Evolutionary conservation across 2,888 invertebrate species (phyloP), one percentile per base, ranked within the genome.

Genomic region (Anthrax anthrax): DNA sequence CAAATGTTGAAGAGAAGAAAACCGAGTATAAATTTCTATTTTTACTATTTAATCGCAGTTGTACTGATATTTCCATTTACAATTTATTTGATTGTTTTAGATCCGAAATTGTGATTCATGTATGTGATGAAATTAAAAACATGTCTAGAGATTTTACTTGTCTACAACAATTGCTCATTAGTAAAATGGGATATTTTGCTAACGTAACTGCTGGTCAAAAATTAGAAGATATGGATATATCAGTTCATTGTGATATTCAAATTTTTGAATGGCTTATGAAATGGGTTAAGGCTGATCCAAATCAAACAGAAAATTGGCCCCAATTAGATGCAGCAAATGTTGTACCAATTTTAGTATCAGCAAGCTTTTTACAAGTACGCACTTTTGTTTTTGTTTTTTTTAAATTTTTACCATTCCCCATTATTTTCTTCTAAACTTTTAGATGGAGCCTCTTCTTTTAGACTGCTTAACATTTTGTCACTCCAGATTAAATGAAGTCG

Each of bases 181-280:
- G 81, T 45, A 90, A 94, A 70, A 95, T 95, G 92, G 89, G 89
- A 13, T 96, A 95, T 62, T 96, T 95, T 67, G 88, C 88, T 12
- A 86, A 88, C 60, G 86, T 90, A 4, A 87, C 87, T 0, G 79
- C 81, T 16, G 87, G 78, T 58, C 87, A 88, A 61, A 75, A 80
- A 47, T 66, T 89, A 9, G 84, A 86, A 60, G 92, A 94, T 58
- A 90, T 94, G 79, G 94, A 95, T 60, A 95, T 96, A 55, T 92
- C 92, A 0, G 95, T 96, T 1, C 95, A 95, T 63, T 96, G 95
- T 63, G 95, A 96, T 68, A 84, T 96, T 47, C 77, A 85, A 63
- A 91, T 95, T 51, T 96, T 96, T 66, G 94, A 94, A 58, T 95
- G 94, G 92, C 71, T 96, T 44, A 91, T 95, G 85, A 80, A 82